Evolutionary conservation across 1,140 invertebrate genomes (phyloP), one percentile per base, ranked within the genome.

Genomic region (Drosophila watanabei): DNA sequence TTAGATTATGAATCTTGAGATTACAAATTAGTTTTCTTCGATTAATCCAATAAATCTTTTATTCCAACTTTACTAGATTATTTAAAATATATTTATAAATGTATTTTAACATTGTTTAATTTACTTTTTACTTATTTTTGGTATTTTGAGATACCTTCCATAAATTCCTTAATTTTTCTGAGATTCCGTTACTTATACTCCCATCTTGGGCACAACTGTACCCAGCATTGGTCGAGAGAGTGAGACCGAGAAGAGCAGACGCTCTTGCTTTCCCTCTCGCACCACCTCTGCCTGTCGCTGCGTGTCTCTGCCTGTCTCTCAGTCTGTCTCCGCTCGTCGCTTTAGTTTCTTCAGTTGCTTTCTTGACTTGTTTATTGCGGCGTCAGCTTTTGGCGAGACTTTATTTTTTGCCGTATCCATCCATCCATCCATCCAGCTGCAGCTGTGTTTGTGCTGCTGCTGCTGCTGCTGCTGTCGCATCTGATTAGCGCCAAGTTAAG

Each of bases 361-460:
- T 78, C 56, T 69, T 71, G 61, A 66, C 60, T 86, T 70, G 57
- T 82, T 75, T 82, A 78, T 75, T 75, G 83, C 83, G 83, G 83
- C 79, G 68, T 81, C 79, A 82, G 79, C 83, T 85, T 54, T 82
- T 77, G 83, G 80, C 83, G 83, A 87, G 83, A 87, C 82, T 68
- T 69, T 61, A 72, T 77, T 71, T 60, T 60, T 32, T 57, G 48
- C 52, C 59, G 32, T 46, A 63, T 54, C 28, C 52, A 56, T 54
- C 30, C 51, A 54, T 35, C 49, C 49, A 52, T 54, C 33, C 33
- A 32, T 52, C 48, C 48, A 51, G 46, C 60, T 65, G 60, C 66
- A 66, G 39, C 65, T 32, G 64, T 69, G 45, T 65, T 64, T 41
- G 43, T 54, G 69, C 51, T 30, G 43, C 20, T 70, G 51, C 33